phyloP scores from a whole-genome alignment of 2,888 invertebrate genomes.

The Apamea crenata region DNA sequence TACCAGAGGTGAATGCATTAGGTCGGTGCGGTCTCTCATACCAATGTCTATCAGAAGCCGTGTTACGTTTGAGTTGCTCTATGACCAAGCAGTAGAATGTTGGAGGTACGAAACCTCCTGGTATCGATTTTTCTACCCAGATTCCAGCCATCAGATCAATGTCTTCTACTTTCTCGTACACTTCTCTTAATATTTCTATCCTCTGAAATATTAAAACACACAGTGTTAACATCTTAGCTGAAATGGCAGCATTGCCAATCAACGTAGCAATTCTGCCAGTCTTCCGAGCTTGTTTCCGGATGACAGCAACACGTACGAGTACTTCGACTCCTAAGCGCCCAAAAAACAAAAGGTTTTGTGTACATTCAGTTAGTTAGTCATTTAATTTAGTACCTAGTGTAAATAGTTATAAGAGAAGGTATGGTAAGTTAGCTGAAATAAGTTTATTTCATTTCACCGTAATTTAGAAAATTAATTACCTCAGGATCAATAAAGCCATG shows the following conservation, averaged over 20 bases:
- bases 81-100: constrained; percentile 97
- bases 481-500: constrained; percentile 70
- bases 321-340: too few relatives aligned
- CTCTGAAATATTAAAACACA: constrained; percentile 69
- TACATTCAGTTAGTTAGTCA: too few relatives aligned
- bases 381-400: too few relatives aligned
- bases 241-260: too few relatives aligned
- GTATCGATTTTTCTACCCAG: constrained; percentile 94
- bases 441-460: neutral
- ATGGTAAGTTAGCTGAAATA: neutral
- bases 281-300: too few relatives aligned
- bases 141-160: constrained; percentile 97
- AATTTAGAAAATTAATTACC: constrained; percentile 63
- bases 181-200: constrained; percentile 73
- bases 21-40: constrained; percentile 78
- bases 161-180: constrained; percentile 92
- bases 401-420: too few relatives aligned
- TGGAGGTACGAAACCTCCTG: constrained; percentile 95
- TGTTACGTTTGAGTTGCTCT: constrained; percentile 94
- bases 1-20: constrained; percentile 76
- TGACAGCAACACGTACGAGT: too few relatives aligned
- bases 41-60: constrained; percentile 97
- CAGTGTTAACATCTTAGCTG: neutral
- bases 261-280: too few relatives aligned
- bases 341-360: too few relatives aligned